These are phyloP conservation scores for Hybognathus amarus DNA, from an alignment of 2,797 vertebrate species.

Conservation along the genomic window DNA sequence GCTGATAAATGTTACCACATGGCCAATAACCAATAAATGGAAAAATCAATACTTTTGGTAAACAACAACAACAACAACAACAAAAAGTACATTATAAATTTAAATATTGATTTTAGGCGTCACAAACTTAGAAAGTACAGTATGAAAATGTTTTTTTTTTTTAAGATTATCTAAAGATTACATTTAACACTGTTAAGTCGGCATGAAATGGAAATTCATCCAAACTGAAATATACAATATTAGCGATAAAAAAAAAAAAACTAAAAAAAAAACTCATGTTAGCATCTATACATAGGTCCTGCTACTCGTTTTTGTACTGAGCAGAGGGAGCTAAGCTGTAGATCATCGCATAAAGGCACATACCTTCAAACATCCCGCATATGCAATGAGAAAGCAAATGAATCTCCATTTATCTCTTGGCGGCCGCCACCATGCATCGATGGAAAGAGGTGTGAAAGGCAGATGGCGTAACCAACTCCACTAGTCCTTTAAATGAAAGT, in stretches of 20 bases:
- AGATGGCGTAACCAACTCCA: constrained; percentile 51
- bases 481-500: constrained; percentile 47
- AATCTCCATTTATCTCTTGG: constrained; percentile 46
- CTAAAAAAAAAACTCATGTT: not conserved
- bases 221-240: not conserved
- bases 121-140: not conserved
- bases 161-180: not conserved
- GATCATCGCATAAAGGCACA: not conserved
- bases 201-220: no score
- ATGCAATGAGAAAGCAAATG: constrained; percentile 38
- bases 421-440: constrained; percentile 49
- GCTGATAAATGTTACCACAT: not conserved
- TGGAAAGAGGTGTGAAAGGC: constrained; percentile 51
- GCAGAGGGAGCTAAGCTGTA: not conserved
- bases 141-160: not conserved
- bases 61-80: no score
- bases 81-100: no score
- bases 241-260: not conserved
- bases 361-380: constrained; percentile 37
- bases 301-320: not conserved
- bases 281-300: not conserved
- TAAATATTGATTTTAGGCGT: not conserved
- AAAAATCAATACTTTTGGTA: not conserved
- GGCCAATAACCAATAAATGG: not conserved
- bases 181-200: not conserved